These are phyloP conservation scores for Drosophila limbata DNA, from an alignment of 2,888 invertebrate species.

Conservation along the genomic window DNA sequence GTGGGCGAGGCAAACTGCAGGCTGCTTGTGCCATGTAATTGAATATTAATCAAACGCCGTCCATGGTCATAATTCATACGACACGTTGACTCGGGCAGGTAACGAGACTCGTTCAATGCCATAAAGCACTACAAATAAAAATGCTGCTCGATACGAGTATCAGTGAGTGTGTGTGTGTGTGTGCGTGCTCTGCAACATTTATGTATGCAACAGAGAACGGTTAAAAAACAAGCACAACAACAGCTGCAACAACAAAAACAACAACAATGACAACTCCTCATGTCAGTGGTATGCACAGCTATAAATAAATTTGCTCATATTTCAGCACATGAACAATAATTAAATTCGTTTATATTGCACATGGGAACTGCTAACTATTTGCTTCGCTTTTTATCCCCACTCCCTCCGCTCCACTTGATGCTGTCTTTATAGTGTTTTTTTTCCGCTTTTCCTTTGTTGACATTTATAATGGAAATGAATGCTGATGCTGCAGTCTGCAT, in stretches of 20 bases:
- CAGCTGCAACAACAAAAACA: slow-evolving; percentile 9
- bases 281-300: slow-evolving; percentile 53
- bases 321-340: slow-evolving; percentile 79
- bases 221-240: slow-evolving; percentile 40
- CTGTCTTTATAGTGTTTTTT: slow-evolving; percentile 30
- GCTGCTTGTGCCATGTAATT: slow-evolving; percentile 67
- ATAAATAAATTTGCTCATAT: slow-evolving; percentile 78
- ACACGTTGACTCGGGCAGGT: slow-evolving; percentile 58
- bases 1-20: slow-evolving; percentile 16
- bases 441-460: slow-evolving; percentile 51
- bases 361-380: slow-evolving; percentile 61
- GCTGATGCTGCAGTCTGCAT: slow-evolving; percentile 61
- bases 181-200: slow-evolving; percentile 45
- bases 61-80: slow-evolving; percentile 69
- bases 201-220: slow-evolving; percentile 62
- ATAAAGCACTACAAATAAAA: slow-evolving; percentile 53
- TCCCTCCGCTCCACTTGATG: slow-evolving; percentile 11
- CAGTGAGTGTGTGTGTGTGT: slow-evolving; percentile 8
- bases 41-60: slow-evolving; percentile 77
- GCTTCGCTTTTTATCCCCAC: slow-evolving; percentile 4
- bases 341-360: slow-evolving; percentile 72
- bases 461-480: slow-evolving; percentile 77
- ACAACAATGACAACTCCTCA: slow-evolving; percentile 34
- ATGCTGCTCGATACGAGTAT: slow-evolving; percentile 37
- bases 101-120: slow-evolving; percentile 58